Evolutionary conservation across 2,888 invertebrate species (phyloP), one percentile per base, ranked within the genome.

Genomic region (Portevinia maculata): DNA sequence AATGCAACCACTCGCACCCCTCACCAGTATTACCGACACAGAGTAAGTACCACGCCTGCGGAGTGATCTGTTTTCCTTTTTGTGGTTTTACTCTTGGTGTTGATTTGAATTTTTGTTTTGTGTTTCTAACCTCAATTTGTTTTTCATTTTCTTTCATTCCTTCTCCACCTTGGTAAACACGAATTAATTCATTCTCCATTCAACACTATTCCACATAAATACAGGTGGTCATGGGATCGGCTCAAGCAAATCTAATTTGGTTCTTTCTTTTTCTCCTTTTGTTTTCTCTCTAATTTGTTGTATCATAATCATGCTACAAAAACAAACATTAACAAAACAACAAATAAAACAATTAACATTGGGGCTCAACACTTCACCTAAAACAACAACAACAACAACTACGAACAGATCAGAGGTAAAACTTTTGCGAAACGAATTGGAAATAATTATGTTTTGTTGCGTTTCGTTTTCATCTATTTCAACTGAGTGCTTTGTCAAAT

Each of bases 21-120:
- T 93, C 59, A 92, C 93, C 41, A 93, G 93, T 86, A 93, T 93
- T 90, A 93, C 93, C 28, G 93, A 93, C 88, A 93, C 93, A 34
- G 93, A 93, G 93, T 93, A 89, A 93, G 93, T 75, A 84, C 21
- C 39, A 4, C 37, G 50, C 46, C 17, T 52, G 34, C 28, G 28
- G 52, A 64, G 55, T 65, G 64, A 65, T 69, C 59, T 41, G 39
- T 50, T 39, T 19, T 71, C 13, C 19, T 52, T 41, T 30, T 6
- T 44, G 19, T 41, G 32, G n/a, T n/a, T n/a, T n/a, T 17, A 52
- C 70, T 69, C 57, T 60, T 64, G 78, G 52, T 60, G 74, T 70
- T 70, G 15, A 9, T 69, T 79, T 34, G 37, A 46, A 19, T 48
- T 65, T 59, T 28, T 57, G 32, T 59, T 65, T 67, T 55, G 60